Base-by-base conservation (phyloP, 2,113 vertebrate species). In the Lathamus discolor region DNA sequence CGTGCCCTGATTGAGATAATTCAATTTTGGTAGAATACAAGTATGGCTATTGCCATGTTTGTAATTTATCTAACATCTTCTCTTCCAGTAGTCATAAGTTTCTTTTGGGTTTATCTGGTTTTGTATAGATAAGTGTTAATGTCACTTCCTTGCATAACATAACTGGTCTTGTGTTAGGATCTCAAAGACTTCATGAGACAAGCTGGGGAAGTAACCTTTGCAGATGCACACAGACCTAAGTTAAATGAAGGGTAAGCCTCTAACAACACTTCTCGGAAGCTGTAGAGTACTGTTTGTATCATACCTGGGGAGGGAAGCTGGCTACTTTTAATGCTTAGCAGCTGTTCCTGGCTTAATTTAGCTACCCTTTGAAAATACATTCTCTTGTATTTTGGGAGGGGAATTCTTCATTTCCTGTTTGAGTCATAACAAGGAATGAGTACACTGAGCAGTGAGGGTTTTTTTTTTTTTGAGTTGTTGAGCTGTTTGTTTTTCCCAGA, bases 121-220 rank as follows among this genome's bases (percentile, higher is more conserved):
- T 70, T 96, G 62, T 91, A 62, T 86, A 93, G 54, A 44, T 76
- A 86, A 80, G 27, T 9, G 39, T 68, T 78, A 15, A 25, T 94
- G 83, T 64, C 67, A 57, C 9, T 97, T 90, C 97, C 77, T 76
- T 90, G 95, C 48, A 8, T 98, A 95, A 98, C 97, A 72, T 97
- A 54, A 97, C 67, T 97, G 72, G 76, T 98, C 97, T 98, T 98
- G 96, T 97, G 95, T 98, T 99, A 99, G 99, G 99, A 99, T 97
- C 98, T 99, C 97, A 99, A 99, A 98, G 99, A 99, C 99, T 99
- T 99, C 98, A 99, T 99, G 99, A 99, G 99, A 96, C 99, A 99
- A 98, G 99, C 99, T 94, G 99, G 99, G 96, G 99, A 99, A 97
- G 99, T 99, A 98, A 99, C 99, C 86, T 99, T 99, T 98, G 99